Percentiles rank a stretch among this genome's conserved stretches.
These are phyloP conservation scores for Enoplosus armatus DNA, from an alignment of 2,797 vertebrate species.

Conservation along the genomic window DNA sequence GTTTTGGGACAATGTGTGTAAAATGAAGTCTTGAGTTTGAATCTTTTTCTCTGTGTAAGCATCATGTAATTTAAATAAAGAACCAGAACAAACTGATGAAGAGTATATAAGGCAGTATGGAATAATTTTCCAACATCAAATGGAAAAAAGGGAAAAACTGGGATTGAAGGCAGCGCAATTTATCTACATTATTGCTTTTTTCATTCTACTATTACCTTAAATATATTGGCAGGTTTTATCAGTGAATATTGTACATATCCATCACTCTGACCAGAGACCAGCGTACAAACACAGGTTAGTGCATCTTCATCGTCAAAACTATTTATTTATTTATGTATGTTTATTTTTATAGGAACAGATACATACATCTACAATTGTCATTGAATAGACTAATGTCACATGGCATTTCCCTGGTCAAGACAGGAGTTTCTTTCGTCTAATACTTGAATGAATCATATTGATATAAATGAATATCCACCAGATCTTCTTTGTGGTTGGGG, in stretches of 20 bases:
- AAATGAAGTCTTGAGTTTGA: neutral
- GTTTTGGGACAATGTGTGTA: neutral
- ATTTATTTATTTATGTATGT: neutral
- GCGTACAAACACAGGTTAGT: neutral
- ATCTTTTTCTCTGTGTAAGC: neutral
- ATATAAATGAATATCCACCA: neutral
- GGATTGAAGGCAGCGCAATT: too few species aligned
- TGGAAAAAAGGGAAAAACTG: neutral
- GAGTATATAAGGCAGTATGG: neutral
- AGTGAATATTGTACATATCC: too few species aligned
- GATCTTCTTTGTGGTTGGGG: neutral
- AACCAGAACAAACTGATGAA: neutral
- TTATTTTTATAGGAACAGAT: neutral
- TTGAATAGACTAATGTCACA: neutral
- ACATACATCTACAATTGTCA: neutral
- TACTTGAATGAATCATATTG: neutral
- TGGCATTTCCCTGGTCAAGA: neutral
- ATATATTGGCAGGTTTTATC: too few species aligned
- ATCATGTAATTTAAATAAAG: neutral
- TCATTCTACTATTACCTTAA: too few species aligned
- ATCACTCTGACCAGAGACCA: neutral
- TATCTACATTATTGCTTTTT: too few species aligned
- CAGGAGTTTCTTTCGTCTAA: neutral
- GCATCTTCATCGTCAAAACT: neutral
- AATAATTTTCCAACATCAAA: constrained; percentile 6